Evolutionary conservation across 2,888 invertebrate species (phyloP), one percentile per base, ranked within the genome.

Genomic region (Drosophila suboccidentalis): DNA sequence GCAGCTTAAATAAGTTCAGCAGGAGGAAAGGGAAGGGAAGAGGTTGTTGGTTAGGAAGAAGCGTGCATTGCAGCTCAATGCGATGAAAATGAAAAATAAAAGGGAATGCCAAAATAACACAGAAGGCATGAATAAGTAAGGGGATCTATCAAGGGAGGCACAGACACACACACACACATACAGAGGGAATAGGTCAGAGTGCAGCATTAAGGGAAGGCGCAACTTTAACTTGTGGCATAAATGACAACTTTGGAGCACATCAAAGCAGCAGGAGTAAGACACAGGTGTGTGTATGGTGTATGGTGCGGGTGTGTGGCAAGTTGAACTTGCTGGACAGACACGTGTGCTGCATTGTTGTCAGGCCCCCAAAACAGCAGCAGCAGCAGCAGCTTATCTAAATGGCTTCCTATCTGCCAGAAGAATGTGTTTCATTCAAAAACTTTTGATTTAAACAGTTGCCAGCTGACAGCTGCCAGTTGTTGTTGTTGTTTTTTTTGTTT

Each of bases 1-100:
- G 81, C 70, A 82, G 87, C 80, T 86, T 86, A 89, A 89, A 86
- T 71, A 85, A 88, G 80, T 90, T 68, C 69, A 51, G 57, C 1
- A 29, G 57, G 80, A 43, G 8, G 13, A 3, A 15, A 26, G 10
- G 34, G 8, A 29, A 17, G 32, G 4, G 22, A 22, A 22, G 4
- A 43, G 36, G 41, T 22, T 32, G 41, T 49, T 41, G 29, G 55
- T 32, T 44, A 58, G 47, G 49, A 53, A 67, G 64, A 53, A 67
- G 64, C 61, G 64, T 69, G 69, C 43, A 26, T 58, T 36, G 61
- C 70, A 76, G 60, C 54, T 62, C 76, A 78, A 65, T 26, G 22
- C 15, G 15, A 29, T 15, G 43, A 59, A 55, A 59, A 17, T 10
- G 15, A n/a, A 29, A 49, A 63, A 76, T 64, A 19, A 36, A 19